These are phyloP conservation scores for Pogonomyrmex barbatus DNA, from an alignment of 1,140 invertebrate species.

Conservation along the genomic window DNA sequence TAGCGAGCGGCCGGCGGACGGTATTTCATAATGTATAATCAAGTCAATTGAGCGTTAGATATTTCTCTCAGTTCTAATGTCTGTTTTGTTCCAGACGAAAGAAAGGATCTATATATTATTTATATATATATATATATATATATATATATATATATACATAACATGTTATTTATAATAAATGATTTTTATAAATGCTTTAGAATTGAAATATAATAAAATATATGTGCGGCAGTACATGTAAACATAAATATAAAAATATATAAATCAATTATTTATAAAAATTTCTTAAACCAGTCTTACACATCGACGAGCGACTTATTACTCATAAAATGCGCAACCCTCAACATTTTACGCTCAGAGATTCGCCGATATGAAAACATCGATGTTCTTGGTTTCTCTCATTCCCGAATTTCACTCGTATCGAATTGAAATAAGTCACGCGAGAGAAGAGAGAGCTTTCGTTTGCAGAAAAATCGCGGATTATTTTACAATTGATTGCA, in stretches of 20 bases:
- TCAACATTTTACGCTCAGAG: not conserved
- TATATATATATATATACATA: too few species aligned
- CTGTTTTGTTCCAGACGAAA: too few species aligned
- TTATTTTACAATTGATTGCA: conserved; percentile 28
- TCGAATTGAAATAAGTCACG: not conserved
- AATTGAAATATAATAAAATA: too few species aligned
- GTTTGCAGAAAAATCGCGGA: not conserved
- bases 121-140: too few species aligned
- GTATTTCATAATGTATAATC: not conserved
- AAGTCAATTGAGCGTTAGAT: not conserved
- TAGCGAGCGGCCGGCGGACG: not conserved
- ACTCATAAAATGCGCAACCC: too few species aligned
- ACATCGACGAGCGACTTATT: too few species aligned
- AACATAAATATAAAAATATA: too few species aligned
- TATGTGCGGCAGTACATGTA: too few species aligned
- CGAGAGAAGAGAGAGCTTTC: not conserved
- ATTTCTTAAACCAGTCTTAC: too few species aligned
- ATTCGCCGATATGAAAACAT: not conserved
- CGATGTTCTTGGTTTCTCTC: not conserved
- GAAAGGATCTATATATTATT: not conserved
- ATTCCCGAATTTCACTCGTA: conserved; percentile 3
- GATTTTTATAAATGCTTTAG: too few species aligned
- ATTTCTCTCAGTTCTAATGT: not conserved
- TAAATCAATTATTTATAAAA: too few species aligned
- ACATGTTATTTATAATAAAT: not conserved